Conservation (phyloP, 2,797 vertebrate species). For the Diglossa cyanea region DNA sequence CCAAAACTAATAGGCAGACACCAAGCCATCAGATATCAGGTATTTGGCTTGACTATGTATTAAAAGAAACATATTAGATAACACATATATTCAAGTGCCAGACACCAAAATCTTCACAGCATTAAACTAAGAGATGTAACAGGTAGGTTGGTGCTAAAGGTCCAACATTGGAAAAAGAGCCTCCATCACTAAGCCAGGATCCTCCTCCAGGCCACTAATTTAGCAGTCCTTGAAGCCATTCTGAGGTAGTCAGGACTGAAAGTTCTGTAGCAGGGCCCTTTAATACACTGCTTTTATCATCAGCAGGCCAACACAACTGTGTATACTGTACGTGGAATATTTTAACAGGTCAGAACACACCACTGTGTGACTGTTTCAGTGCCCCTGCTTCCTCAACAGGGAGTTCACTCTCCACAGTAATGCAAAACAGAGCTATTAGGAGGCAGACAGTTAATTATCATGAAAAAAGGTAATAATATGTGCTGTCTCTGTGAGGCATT, state of each 20-base stretch:
- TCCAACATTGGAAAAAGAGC: neutral
- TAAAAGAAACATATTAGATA: neutral
- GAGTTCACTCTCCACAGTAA: neutral
- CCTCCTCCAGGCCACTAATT: neutral
- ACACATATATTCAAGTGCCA: neutral
- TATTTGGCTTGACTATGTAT: neutral
- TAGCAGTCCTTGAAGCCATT: neutral
- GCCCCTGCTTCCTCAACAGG: neutral
- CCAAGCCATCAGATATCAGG: neutral
- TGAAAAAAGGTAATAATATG: neutral
- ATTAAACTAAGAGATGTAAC: neutral
- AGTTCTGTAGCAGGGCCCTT: neutral
- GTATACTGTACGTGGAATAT: neutral
- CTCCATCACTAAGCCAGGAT: neutral
- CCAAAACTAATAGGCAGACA: neutral
- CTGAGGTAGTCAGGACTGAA: neutral
- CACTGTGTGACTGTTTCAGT: neutral
- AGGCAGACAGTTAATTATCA: slow-evolving; percentile 22
- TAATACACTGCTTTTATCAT: neutral
- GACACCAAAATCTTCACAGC: neutral
- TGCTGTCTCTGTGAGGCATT: neutral
- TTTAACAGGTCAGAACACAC: neutral
- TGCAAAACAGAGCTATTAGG: neutral
- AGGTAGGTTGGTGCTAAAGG: neutral
- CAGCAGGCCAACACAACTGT: neutral